phyloP scores from a whole-genome alignment of 2,113 vertebrate genomes.

The Machaerirhynchus nigripectus region DNA sequence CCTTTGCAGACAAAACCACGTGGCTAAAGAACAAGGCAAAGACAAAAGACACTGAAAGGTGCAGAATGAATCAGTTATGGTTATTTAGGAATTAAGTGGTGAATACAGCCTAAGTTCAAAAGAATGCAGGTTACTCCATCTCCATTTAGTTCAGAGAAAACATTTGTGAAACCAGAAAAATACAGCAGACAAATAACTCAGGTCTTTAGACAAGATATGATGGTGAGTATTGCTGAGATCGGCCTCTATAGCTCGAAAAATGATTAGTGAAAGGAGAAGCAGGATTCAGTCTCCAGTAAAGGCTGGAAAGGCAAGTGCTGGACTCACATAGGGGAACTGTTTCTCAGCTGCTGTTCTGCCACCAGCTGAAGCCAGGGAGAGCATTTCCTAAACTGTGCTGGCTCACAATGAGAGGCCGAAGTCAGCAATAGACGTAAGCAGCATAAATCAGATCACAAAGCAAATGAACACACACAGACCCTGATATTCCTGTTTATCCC shows the following conservation, averaged over 20 bases:
- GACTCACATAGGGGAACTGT: background rate
- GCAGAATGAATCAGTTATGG: background rate
- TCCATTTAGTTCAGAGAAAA: background rate
- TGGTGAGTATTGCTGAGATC: background rate
- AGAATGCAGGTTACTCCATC: background rate
- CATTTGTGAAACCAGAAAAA: background rate
- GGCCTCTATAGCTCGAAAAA: background rate
- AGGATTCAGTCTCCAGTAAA: background rate
- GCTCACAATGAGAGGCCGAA: slow-evolving; percentile 2
- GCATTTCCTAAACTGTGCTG: background rate
- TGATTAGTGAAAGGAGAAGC: background rate
- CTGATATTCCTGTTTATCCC: background rate
- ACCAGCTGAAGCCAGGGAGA: background rate
- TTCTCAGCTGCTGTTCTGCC: background rate
- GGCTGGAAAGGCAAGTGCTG: background rate
- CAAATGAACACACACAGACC: background rate
- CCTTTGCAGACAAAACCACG: background rate
- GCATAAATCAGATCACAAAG: slow-evolving; percentile 17
- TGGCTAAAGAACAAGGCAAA: background rate
- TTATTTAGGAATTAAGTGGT: background rate
- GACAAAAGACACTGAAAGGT: background rate
- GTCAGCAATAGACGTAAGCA: background rate
- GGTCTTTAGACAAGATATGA: background rate
- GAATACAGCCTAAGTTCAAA: background rate
- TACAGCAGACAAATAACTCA: background rate